Evolutionary conservation across 2,888 invertebrate genomes (phyloP).

Genomic region (Tolmerus cingulatus): DNA sequence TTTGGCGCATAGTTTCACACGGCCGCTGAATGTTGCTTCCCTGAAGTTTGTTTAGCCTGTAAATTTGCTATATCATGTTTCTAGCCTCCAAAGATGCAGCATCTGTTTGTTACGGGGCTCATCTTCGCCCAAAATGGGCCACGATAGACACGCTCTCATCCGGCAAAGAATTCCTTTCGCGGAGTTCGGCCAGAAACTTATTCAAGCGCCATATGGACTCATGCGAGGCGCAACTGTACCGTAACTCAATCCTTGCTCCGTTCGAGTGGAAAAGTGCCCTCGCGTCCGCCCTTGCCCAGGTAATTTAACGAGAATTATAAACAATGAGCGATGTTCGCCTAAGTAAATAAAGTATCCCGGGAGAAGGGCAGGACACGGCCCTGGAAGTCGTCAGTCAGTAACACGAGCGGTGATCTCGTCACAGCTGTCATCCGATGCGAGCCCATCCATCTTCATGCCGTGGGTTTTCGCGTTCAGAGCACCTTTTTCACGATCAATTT

Average conservation of each 20-base stretch:
- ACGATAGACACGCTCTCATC: not conserved
- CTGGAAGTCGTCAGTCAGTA: not conserved
- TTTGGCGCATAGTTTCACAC: not conserved
- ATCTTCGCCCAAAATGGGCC: not conserved
- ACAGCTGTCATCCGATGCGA: slow-evolving; percentile 37
- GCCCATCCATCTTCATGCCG: slow-evolving; percentile 11
- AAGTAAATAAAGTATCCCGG: not conserved
- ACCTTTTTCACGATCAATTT: not conserved
- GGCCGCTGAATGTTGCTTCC: not conserved
- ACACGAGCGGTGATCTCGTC: not conserved
- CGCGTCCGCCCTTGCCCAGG: not conserved
- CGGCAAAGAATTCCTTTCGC: not conserved
- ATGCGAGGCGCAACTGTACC: not conserved
- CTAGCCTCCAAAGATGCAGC: not conserved
- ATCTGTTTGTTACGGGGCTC: not conserved
- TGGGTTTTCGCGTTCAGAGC: not conserved
- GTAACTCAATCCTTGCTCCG: slow-evolving; percentile 32
- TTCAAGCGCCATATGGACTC: slow-evolving; percentile 9
- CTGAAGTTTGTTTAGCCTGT: not conserved
- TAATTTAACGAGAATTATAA: slow-evolving; percentile 29
- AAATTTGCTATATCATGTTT: not conserved
- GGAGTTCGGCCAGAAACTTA: not conserved
- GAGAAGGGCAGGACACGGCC: not conserved
- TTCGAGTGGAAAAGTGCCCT: slow-evolving; percentile 20
- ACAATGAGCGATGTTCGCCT: not conserved